Evolutionary conservation across 2,797 vertebrate genomes (phyloP), one percentile per base, ranked within the genome.

Genomic region (Bucorvus abyssinicus): DNA sequence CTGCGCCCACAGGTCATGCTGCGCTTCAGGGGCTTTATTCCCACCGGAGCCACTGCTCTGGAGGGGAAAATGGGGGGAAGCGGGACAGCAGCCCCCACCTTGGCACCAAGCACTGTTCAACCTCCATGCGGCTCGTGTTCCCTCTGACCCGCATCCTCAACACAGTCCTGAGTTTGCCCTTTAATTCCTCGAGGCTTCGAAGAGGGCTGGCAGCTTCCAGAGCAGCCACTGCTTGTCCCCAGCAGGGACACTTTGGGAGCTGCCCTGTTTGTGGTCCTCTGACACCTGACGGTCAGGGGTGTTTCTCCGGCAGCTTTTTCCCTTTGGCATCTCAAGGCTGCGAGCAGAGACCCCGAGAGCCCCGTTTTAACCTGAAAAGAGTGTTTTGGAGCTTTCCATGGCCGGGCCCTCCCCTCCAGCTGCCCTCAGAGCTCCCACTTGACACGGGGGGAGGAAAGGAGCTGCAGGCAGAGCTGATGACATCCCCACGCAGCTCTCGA

Each of bases 1-100:
- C 17, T 2, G 9, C 10, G 17, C 53, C 60, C 3, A 0, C 47
- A 5, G 45, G 10, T 55, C 20, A 3, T 2, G 9, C 44, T n/a
- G 53, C 23, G 7, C 3, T 50, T 45, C 4, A 0, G 38, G 4
- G 17, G 47, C 42, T 68, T 61, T 42, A 21, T 56, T 44, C 42
- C 61, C 53, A 8, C 53, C 1, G 2, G 45, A 47, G 67, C 67
- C 26, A 21, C 1, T 4, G 59, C 65, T 10, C 44, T 2, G 3
- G 19, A 32, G 65, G 32, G 32, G 64, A 24, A 49, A 56, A 45
- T 2, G 8, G 61, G 18, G 14, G 68, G 12, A 69, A n/a, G 26
- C 1, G 14, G 67, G 71, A 57, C 10, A 3, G 52, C 21, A 21
- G 13, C 82, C 20, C 59, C 3, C 2, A 6, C 1, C 38, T 40